These are phyloP conservation scores for Platorchestia sp. DNA, from an alignment of 1,140 invertebrate genomes.

Conservation along the genomic window DNA sequence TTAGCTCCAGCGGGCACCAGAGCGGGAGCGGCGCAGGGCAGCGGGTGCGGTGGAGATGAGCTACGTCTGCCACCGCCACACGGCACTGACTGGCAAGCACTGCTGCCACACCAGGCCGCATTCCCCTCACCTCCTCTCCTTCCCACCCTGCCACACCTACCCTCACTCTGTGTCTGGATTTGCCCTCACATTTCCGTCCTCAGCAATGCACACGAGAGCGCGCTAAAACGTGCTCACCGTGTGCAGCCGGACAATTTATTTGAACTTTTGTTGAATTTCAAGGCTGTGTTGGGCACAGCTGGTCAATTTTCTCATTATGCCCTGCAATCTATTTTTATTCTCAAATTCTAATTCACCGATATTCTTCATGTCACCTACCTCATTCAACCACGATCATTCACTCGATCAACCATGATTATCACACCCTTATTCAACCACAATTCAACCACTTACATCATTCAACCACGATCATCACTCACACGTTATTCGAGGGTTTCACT, in stretches of 20 bases:
- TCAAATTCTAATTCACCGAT: not conserved
- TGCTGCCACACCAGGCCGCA: not conserved
- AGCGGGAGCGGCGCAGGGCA: not conserved
- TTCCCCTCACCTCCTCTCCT: not conserved
- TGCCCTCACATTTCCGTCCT: not conserved
- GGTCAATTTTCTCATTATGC: not conserved
- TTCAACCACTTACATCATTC: too few relatives aligned
- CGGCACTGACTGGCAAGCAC: conserved; percentile 3
- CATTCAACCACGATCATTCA: too few relatives aligned
- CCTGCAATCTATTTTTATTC: not conserved
- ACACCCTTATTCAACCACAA: too few relatives aligned
- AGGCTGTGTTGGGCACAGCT: not conserved
- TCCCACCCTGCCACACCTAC: not conserved
- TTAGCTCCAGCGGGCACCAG: not conserved
- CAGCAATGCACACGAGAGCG: too few relatives aligned
- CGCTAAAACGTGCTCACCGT: too few relatives aligned
- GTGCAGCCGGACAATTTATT: not conserved
- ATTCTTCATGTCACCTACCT: not conserved
- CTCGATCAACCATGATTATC: too few relatives aligned
- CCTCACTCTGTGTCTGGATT: not conserved
- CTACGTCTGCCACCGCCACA: not conserved
- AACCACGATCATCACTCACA: too few relatives aligned
- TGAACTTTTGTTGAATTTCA: not conserved
- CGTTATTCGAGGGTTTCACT: too few relatives aligned
- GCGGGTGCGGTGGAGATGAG: not conserved